Evolutionary conservation across 2,113 vertebrate species (phyloP).

Genomic region (Zosterops hypoxanthus): DNA sequence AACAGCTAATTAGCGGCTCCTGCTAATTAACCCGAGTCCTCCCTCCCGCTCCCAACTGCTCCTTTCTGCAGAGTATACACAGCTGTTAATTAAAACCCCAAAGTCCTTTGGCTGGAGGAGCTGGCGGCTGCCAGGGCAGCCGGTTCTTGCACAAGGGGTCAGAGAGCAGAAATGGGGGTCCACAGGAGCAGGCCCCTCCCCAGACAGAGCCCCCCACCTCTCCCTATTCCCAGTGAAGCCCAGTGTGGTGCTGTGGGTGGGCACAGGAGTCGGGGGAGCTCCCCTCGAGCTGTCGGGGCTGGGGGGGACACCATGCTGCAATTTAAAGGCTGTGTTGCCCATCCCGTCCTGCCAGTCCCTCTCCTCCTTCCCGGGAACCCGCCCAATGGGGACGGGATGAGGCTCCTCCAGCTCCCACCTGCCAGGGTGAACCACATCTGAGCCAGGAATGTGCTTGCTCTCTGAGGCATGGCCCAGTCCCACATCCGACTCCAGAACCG

Average conservation of each 20-base stretch:
- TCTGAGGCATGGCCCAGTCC: neutral
- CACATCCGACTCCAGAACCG: neutral
- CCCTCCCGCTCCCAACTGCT: slow-evolving; percentile 18
- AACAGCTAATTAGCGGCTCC: slow-evolving; percentile 48
- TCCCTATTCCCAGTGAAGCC: neutral
- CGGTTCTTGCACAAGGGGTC: neutral
- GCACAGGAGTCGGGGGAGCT: neutral
- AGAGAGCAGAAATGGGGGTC: neutral
- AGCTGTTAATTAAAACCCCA: slow-evolving; percentile 41
- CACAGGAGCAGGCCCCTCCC: neutral
- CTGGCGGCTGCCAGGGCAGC: neutral
- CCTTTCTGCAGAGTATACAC: neutral
- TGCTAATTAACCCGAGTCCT: slow-evolving; percentile 41
- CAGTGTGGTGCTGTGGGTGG: neutral
- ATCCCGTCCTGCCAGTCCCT: neutral
- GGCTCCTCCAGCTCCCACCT: neutral
- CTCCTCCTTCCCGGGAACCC: neutral
- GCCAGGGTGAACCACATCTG: neutral
- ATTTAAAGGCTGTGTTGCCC: neutral
- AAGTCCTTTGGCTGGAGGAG: neutral
- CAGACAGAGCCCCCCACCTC: accelerated
- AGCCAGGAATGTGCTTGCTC: neutral
- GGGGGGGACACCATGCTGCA: accelerated
- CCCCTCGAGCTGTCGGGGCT: accelerated
- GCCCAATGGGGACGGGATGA: neutral